These are phyloP conservation scores for Hypomesus transpacificus DNA, from an alignment of 2,113 vertebrate species.

Conservation along the genomic window DNA sequence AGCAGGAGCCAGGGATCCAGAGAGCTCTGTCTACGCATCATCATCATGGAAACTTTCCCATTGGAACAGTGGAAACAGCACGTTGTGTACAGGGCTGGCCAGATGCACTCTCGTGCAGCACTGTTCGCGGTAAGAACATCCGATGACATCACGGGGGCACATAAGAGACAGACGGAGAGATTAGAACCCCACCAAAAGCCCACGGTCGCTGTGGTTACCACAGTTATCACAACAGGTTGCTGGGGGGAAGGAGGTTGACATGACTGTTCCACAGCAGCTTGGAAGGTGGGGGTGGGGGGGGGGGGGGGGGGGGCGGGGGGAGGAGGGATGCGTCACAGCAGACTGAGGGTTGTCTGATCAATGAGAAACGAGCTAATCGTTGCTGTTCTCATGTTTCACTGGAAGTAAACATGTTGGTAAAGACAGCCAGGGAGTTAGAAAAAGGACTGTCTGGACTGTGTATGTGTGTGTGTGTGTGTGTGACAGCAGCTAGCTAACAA, in stretches of 20 bases:
- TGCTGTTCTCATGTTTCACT: too few relatives aligned
- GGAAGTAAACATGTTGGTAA: too few relatives aligned
- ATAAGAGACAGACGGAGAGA: slow-evolving; percentile 22
- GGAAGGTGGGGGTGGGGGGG: not conserved
- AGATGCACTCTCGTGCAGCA: slow-evolving; percentile 44
- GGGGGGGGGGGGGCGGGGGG: not conserved
- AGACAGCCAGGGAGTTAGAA: too few relatives aligned
- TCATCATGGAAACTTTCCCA: too few relatives aligned
- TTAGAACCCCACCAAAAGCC: slow-evolving; percentile 13
- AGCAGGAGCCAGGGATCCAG: too few relatives aligned
- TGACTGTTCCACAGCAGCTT: not conserved
- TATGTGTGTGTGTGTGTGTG: not conserved
- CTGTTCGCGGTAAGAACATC: slow-evolving; percentile 15
- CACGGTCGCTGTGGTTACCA: slow-evolving; percentile 6
- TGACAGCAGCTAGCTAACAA: too few relatives aligned
- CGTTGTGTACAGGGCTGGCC: slow-evolving; percentile 24
- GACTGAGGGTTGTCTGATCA: not conserved
- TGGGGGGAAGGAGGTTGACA: not conserved
- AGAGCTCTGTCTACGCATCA: too few relatives aligned
- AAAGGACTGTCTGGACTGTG: not conserved
- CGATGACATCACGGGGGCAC: slow-evolving; percentile 26
- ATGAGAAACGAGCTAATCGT: too few relatives aligned
- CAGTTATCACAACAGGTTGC: not conserved
- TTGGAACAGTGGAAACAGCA: slow-evolving; percentile 21
- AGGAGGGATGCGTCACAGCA: not conserved